A percentile compares a stretch with the other conserved stretches of the same genome.
phyloP scores from a whole-genome alignment of 2,113 vertebrate species.

The Natator depressus region DNA sequence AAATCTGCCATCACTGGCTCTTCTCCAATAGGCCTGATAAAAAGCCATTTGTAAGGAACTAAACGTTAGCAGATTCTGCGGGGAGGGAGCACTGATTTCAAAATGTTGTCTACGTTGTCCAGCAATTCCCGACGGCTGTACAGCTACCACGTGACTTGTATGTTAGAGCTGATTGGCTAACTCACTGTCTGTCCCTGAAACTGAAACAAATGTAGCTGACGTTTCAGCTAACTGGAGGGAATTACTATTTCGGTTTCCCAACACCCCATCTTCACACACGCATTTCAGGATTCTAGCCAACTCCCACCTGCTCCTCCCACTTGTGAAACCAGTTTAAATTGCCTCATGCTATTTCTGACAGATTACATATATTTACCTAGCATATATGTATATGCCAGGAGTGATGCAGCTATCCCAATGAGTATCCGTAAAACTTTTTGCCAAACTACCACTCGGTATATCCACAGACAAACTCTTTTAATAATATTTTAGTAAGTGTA shows the following conservation, averaged over 20 bases:
- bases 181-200: rapidly evolving
- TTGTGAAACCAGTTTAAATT: not conserved
- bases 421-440: not conserved
- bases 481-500: not conserved
- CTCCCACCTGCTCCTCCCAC: not conserved
- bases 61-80: not conserved
- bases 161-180: not conserved
- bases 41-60: not conserved
- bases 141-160: rapidly evolving
- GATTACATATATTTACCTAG: not conserved
- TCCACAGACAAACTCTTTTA: not conserved
- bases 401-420: not conserved
- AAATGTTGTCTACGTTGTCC: not conserved
- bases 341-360: not conserved
- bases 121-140: rapidly evolving
- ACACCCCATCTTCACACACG: not conserved
- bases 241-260: not conserved
- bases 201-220: not conserved
- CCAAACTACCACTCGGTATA: not conserved
- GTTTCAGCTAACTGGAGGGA: not conserved
- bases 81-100: not conserved
- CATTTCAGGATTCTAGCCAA: not conserved
- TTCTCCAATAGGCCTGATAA: constrained; percentile 35
- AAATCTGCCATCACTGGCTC: constrained; percentile 9
- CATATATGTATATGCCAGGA: not conserved